Conservation (phyloP, 2,797 vertebrate species). For the Hipposideros larvatus region DNA sequence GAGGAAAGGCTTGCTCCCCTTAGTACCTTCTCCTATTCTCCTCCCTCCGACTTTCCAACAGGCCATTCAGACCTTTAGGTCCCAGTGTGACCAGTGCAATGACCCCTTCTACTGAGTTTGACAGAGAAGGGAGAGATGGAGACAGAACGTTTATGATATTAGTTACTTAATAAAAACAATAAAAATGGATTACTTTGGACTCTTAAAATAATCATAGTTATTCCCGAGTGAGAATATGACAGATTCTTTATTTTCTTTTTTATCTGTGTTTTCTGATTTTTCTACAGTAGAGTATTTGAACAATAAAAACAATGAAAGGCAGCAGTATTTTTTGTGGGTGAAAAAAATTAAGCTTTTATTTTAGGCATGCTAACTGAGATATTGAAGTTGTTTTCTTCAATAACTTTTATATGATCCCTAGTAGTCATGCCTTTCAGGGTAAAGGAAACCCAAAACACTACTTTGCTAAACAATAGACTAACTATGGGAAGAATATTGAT, state of each 20-base stretch:
- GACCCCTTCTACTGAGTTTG: not conserved
- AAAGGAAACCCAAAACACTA: not conserved
- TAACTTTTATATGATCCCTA: not conserved
- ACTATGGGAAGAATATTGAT: not conserved
- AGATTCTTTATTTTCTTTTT: not conserved
- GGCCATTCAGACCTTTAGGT: not conserved
- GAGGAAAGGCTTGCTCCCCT: not conserved
- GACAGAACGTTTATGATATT: not conserved
- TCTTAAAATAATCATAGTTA: not conserved
- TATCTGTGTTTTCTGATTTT: not conserved
- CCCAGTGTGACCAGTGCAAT: not conserved
- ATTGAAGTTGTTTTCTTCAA: not conserved
- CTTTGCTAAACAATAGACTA: not conserved
- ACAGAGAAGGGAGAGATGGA: not conserved
- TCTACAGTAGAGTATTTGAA: not conserved
- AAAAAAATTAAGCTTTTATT: conserved; percentile 7
- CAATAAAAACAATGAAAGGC: not conserved
- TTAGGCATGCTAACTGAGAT: not conserved
- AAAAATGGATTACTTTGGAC: not conserved
- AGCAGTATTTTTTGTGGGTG: not conserved
- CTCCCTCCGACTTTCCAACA: not conserved
- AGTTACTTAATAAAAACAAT: not conserved
- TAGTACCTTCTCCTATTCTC: not conserved
- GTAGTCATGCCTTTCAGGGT: not conserved
- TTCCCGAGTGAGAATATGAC: not conserved